phyloP scores from a whole-genome alignment of 2,888 invertebrate genomes.

The Hedya salicella region DNA sequence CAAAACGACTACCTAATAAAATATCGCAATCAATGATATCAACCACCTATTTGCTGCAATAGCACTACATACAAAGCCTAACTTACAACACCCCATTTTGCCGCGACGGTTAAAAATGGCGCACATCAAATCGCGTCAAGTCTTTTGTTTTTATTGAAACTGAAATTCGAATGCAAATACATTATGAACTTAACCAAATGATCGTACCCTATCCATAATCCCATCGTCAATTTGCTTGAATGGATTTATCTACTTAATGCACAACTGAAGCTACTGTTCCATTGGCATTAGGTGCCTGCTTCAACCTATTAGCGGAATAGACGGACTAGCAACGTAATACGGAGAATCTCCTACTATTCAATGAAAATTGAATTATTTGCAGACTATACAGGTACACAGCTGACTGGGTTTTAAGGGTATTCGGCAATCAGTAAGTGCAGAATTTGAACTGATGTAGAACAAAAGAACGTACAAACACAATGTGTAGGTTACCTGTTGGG shows the following conservation, averaged over 20 bases:
- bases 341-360: slow-evolving; percentile 20
- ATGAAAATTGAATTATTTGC: slow-evolving; percentile 24
- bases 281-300: slow-evolving; percentile 20
- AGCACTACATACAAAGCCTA: too few relatives aligned
- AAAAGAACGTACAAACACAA: too few relatives aligned
- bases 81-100: too few relatives aligned
- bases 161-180: too few relatives aligned
- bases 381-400: slow-evolving; percentile 11
- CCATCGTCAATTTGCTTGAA: slow-evolving; percentile 7
- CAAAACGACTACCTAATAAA: too few relatives aligned
- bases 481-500: too few relatives aligned
- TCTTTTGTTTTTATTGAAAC: too few relatives aligned
- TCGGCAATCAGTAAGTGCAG: background rate
- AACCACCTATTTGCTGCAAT: too few relatives aligned
- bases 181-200: background rate
- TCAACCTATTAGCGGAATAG: slow-evolving; percentile 24
- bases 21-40: too few relatives aligned
- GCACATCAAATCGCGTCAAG: too few relatives aligned
- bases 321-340: background rate
- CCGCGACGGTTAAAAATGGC: too few relatives aligned
- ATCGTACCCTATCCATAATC: background rate
- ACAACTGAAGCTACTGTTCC: slow-evolving; percentile 14
- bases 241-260: background rate
- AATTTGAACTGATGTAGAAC: too few relatives aligned
- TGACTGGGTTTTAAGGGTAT: background rate